Conservation (phyloP, 2,113 vertebrate genomes). For the Arenaria interpres region DNA sequence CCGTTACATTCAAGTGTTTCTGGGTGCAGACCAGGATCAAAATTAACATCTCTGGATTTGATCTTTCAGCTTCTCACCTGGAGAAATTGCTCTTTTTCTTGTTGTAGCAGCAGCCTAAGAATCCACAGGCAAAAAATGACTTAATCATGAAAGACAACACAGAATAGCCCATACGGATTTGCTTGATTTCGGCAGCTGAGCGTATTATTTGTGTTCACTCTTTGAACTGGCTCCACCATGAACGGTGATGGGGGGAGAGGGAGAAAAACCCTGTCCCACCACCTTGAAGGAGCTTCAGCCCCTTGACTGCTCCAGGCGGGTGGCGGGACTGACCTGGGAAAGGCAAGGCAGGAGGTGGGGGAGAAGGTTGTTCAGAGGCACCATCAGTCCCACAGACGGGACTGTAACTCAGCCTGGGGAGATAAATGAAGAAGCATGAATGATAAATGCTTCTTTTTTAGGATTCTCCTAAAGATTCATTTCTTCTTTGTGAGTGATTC, state of each 20-base stretch:
- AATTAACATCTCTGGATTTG: neutral
- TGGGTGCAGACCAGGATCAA: neutral
- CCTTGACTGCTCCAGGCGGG: accelerated
- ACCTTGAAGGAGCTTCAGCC: neutral
- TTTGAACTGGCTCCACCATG: neutral
- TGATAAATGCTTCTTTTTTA: constrained; percentile 53
- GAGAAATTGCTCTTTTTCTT: neutral
- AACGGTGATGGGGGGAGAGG: neutral
- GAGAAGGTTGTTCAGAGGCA: neutral
- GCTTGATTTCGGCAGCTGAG: neutral
- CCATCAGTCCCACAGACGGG: neutral
- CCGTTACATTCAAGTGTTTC: neutral
- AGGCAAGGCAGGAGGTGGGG: neutral
- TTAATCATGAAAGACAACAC: neutral
- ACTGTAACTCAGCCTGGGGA: neutral
- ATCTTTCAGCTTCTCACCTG: neutral
- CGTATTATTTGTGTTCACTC: neutral
- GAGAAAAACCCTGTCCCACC: neutral
- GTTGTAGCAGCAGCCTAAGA: neutral
- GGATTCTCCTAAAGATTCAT: constrained; percentile 40
- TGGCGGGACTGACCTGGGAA: neutral
- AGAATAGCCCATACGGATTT: neutral
- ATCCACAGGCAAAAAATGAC: neutral
- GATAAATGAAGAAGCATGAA: constrained; percentile 41
- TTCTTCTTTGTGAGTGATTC: constrained; percentile 51